Evolutionary conservation across 1,140 invertebrate species (phyloP), one percentile per base, ranked within the genome.

Genomic region (Aphaenogaster rudis): DNA sequence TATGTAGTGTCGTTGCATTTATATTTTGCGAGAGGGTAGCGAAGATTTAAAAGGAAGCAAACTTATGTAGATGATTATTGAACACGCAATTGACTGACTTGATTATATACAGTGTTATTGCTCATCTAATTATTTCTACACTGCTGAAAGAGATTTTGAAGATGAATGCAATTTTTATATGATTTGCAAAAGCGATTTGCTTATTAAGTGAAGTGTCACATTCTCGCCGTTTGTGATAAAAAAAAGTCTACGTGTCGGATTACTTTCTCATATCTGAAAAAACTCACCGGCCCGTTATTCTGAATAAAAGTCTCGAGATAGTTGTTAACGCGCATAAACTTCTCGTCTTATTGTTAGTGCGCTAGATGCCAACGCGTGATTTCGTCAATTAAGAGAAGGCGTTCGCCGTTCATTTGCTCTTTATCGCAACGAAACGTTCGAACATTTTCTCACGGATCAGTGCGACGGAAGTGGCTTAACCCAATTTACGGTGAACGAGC

Each of bases 391-490:
- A 84, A 74, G 42, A 9, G 28, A 45, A 59, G 7, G 8, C 54
- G 28, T 48, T 39, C 1, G 42, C 33, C n/a, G 17, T 74, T 71
- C 2, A 33, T 59, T 74, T 21, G 3, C 39, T 21, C 28, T 61
- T 48, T 39, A 48, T 61, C 11, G 21, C 6, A 36, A 28, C 33
- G 11, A 36, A 78, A 48, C 45, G 8, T 52, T 39, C 5, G 21
- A 59, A 39, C 61, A 74, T 74, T 74, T 82, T 82, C 42, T 74
- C 45, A 64, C 57, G 45, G 45, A 66, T 45, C 13, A 50, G 21
- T 2, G 45, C 57, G 72, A 64, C 48, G 50, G 82, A 78, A 78
- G 45, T 86, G 13, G 36, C 61, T 64, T 79, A 64, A 66, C 39
- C 36, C 39, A 57, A 77, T 85, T 76, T 77, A 81, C 36, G 48